Conservation (phyloP, 1,140 invertebrate species). For the Orius insidiosus region DNA sequence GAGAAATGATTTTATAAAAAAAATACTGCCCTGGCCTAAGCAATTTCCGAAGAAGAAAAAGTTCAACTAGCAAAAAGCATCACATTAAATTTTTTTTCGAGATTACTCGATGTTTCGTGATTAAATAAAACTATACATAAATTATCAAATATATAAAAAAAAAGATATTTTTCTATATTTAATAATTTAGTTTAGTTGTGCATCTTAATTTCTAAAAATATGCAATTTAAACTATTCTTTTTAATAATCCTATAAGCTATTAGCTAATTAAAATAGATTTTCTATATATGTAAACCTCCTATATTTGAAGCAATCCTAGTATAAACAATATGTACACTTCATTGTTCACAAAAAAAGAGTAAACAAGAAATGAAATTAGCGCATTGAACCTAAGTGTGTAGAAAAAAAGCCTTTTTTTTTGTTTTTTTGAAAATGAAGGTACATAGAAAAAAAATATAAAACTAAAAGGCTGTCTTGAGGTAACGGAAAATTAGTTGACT, state of each 20-base stretch:
- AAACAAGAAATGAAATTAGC: slow-evolving; percentile 5
- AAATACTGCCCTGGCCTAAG: not conserved
- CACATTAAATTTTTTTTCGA: too few relatives aligned
- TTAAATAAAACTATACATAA: too few relatives aligned
- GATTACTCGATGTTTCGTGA: too few relatives aligned
- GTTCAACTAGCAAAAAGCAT: not conserved
- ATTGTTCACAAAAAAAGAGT: not conserved
- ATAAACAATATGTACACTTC: too few relatives aligned
- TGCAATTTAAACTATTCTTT: too few relatives aligned
- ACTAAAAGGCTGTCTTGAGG: not conserved
- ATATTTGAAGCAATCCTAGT: not conserved
- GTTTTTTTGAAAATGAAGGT: not conserved
- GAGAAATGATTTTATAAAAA: slow-evolving; percentile 1
- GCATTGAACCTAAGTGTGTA: not conserved
- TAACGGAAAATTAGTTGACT: slow-evolving; percentile 4
- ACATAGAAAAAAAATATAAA: slow-evolving; percentile 1
- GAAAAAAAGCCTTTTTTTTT: not conserved
- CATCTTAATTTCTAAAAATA: not conserved
- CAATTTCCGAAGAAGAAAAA: not conserved
- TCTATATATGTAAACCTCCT: slow-evolving; percentile 5
- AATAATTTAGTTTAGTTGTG: not conserved
- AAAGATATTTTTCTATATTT: too few relatives aligned
- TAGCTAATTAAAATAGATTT: slow-evolving; percentile 2
- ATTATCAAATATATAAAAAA: too few relatives aligned
- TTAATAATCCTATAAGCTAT: not conserved